Percentiles rank a stretch among this genome's conserved stretches.
Conservation (phyloP, 2,113 vertebrate species). For the Lates calcarifer region DNA sequence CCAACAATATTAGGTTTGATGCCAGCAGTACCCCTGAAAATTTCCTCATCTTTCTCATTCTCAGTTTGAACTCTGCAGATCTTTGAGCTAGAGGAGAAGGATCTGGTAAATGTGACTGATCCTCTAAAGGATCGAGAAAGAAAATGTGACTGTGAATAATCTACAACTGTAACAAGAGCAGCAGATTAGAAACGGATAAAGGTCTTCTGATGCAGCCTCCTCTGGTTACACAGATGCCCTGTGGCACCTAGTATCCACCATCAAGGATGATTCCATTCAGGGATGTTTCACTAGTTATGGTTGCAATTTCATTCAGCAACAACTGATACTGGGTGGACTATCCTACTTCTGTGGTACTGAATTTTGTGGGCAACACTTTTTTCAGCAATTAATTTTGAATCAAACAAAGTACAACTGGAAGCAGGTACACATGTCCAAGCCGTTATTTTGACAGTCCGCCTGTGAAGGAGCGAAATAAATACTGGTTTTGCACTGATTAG, state of each 20-base stretch:
- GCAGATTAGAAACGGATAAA: neutral
- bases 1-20: conserved; percentile 4
- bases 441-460: neutral
- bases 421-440: neutral
- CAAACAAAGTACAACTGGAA: neutral
- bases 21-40: conserved; percentile 5
- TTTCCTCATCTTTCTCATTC: neutral
- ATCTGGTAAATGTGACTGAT: conserved; percentile 7
- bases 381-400: neutral
- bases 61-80: conserved; percentile 1
- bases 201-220: neutral
- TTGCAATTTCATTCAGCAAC: neutral
- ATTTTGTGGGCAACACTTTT: neutral
- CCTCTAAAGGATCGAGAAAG: neutral
- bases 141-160: neutral
- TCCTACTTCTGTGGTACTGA: neutral
- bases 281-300: conserved; percentile 6
- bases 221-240: neutral
- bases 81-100: neutral
- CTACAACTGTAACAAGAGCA: neutral
- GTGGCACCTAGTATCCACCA: neutral
- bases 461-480: neutral
- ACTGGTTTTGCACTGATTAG: neutral
- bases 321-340: conserved; percentile 2
- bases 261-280: neutral